These are phyloP conservation scores for Scortum barcoo DNA, from an alignment of 2,113 vertebrate species.

Conservation along the genomic window DNA sequence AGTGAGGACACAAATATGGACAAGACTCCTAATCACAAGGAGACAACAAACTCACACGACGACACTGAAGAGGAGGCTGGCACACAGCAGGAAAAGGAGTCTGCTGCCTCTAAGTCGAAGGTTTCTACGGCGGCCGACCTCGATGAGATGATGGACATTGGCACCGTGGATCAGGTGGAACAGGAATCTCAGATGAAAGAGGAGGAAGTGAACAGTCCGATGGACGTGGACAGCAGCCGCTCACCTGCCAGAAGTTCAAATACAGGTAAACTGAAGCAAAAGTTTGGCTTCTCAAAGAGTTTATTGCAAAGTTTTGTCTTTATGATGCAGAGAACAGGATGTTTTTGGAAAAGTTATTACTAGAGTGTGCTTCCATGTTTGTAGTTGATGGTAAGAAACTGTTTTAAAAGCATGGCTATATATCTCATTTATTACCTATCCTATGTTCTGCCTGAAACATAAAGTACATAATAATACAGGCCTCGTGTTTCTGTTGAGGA, in stretches of 20 bases:
- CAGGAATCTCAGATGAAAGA: slow-evolving; percentile 79
- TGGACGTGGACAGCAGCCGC: slow-evolving; percentile 19
- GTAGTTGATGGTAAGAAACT: background rate
- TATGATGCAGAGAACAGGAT: background rate
- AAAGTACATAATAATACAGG: background rate
- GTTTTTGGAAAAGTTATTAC: background rate
- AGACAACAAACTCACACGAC: background rate
- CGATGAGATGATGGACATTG: slow-evolving; percentile 82
- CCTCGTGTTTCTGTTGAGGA: too few species aligned
- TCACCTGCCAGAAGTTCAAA: slow-evolving; percentile 14
- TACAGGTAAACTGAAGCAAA: slow-evolving; percentile 45
- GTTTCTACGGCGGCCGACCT: slow-evolving; percentile 41
- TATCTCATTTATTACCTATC: background rate
- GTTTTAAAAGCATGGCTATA: background rate
- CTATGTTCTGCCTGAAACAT: background rate
- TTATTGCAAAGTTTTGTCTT: background rate
- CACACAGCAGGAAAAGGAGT: background rate
- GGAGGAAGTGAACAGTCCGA: slow-evolving; percentile 27
- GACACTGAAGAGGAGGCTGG: background rate
- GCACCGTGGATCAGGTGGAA: slow-evolving; percentile 76
- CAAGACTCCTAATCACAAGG: background rate
- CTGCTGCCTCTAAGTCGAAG: background rate
- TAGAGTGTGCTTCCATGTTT: background rate
- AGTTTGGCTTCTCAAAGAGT: too few species aligned
- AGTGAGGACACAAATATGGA: background rate